A percentile compares a stretch with the other conserved stretches of the same genome.
Conservation (phyloP, 2,888 invertebrate genomes). For the Drosophila quinaria region DNA sequence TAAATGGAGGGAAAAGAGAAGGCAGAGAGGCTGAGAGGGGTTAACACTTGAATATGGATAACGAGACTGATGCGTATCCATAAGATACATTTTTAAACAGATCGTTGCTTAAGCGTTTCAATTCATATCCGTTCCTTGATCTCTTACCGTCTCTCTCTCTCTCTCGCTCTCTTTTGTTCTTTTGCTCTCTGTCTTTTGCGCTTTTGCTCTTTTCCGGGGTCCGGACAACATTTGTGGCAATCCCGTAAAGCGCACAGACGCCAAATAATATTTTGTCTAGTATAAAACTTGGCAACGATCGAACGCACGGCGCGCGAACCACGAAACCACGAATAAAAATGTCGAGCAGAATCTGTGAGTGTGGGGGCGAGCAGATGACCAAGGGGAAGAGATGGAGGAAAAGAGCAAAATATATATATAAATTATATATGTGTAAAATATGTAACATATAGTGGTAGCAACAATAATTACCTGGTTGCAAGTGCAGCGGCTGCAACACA, state of each 20-base stretch:
- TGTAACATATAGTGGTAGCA: slow-evolving; percentile 40
- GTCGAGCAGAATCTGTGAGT: slow-evolving; percentile 74
- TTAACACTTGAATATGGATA: slow-evolving; percentile 2
- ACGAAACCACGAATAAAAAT: slow-evolving; percentile 65
- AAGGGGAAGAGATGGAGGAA: background rate
- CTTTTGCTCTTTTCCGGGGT: slow-evolving; percentile 50
- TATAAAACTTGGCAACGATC: slow-evolving; percentile 76
- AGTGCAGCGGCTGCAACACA: slow-evolving; percentile 35
- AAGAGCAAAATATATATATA: slow-evolving; percentile 11
- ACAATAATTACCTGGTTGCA: slow-evolving; percentile 63
- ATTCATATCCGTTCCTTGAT: slow-evolving; percentile 54
- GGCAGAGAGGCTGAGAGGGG: too few species aligned
- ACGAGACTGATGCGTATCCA: slow-evolving; percentile 18
- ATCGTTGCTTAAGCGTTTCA: slow-evolving; percentile 41
- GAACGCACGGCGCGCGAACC: slow-evolving; percentile 56
- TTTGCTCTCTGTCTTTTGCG: slow-evolving; percentile 7
- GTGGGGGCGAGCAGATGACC: slow-evolving; percentile 18
- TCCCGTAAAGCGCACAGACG: slow-evolving; percentile 40
- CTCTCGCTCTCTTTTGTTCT: slow-evolving; percentile 1
- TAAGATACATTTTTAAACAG: slow-evolving; percentile 25
- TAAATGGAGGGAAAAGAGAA: background rate
- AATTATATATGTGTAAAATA: slow-evolving; percentile 20
- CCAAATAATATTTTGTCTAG: slow-evolving; percentile 73
- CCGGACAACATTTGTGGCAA: slow-evolving; percentile 63
- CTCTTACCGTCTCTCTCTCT: background rate